Base-by-base conservation (phyloP, 2,888 invertebrate genomes). In the Amiota communis region DNA sequence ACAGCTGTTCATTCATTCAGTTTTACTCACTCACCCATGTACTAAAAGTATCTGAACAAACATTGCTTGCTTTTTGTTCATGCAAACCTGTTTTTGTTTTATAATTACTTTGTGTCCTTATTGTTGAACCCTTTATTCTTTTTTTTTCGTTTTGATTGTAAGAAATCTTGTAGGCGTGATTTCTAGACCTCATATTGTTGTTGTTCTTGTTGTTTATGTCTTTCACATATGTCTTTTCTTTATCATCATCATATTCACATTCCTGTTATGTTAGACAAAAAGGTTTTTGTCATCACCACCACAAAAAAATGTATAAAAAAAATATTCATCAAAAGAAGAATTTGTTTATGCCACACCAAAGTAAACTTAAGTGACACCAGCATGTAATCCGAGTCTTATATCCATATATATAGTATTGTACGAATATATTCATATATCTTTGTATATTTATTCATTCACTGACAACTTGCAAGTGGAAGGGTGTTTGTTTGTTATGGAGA, bases 321-420 rank as follows among this genome's bases (percentile, higher is more conserved):
- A 13, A 51, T 20, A 17, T 15, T 11, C 15, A 49, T 8, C 64
- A 64, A 47, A 64, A 59, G 59, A 17, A 59, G 59, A 17, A 59
- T 20, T 64, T 47, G 15, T 64, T 46, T 23, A 46, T 64, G 17
- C 12, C 46, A n/a, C 23, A 11, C 36, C 12, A 6, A 46, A 63
- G 13, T n/a, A 13, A 8, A 65, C 11, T 15, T 65, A 11, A n/a
- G 11, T 11, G 13, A 17, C 17, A 72, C 83, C 83, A 75, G 72
- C 85, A 83, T 83, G 83, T 84, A 83, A 83, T 82, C 78, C 72
- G 85, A 83, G 79, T 79, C 83, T 76, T 73, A 75, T 71, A 73
- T 61, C 23, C 23, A 23, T 72, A 13, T 72, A 59, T 59, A 1
- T 36, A 36, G n/a, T n/a, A n/a, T n/a, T n/a, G n/a, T n/a, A n/a